Conservation (phyloP, 2,797 vertebrate species). For the Pipistrellus kuhlii region DNA sequence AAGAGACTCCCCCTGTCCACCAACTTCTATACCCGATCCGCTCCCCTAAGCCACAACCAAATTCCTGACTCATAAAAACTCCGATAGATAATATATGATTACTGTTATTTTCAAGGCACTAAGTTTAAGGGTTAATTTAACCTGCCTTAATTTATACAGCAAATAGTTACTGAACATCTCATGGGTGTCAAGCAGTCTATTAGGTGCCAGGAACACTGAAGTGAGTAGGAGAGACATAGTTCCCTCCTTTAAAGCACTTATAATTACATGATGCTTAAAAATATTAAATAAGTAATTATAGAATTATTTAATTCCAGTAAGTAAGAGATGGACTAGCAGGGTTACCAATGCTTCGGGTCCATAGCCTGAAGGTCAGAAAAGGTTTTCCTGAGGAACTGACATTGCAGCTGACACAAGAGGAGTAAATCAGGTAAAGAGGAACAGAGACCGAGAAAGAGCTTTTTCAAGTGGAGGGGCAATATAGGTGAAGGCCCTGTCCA, state of each 20-base stretch:
- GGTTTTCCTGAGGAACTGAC: not conserved
- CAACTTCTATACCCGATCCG: not conserved
- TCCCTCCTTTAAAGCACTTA: not conserved
- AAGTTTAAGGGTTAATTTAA: not conserved
- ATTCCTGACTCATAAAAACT: not conserved
- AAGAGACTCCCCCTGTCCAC: not conserved
- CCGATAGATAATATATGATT: not conserved
- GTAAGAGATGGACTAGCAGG: not conserved
- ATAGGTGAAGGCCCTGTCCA: not conserved
- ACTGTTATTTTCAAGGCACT: not conserved
- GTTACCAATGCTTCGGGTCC: not conserved
- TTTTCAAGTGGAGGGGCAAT: not conserved
- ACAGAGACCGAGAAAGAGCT: not conserved
- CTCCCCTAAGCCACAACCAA: not conserved
- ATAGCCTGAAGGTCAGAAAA: not conserved
- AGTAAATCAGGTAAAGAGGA: not conserved
- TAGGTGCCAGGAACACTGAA: not conserved
- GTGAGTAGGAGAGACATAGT: not conserved
- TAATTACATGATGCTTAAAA: not conserved
- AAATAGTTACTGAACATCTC: slow-evolving; percentile 20
- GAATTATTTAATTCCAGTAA: not conserved
- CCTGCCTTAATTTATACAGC: not conserved
- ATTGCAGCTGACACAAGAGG: not conserved
- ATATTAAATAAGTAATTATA: not conserved
- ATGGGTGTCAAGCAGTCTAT: not conserved